Evolutionary conservation across 2,113 vertebrate species (phyloP).

Genomic region (Ceuthmochares aereus): DNA sequence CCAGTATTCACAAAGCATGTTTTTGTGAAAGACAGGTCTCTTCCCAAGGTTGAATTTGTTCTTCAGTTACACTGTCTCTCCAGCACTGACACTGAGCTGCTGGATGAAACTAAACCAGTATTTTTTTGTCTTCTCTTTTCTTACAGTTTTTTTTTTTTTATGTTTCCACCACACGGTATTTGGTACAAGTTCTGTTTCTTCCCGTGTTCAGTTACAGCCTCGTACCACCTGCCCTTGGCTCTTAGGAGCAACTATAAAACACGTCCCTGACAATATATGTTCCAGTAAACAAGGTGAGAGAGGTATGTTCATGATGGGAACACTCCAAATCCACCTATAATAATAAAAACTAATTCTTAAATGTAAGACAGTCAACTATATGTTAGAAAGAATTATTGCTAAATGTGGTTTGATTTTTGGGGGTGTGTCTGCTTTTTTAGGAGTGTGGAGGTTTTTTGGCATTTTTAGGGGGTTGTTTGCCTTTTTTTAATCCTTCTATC

Average conservation of each 20-base stretch:
- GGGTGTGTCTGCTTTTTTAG: neutral
- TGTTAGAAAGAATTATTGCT: neutral
- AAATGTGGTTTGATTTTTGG: neutral
- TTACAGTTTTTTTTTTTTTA: neutral
- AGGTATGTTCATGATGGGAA: neutral
- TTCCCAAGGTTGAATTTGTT: neutral
- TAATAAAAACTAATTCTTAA: neutral
- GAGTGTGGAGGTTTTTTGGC: fast-evolving
- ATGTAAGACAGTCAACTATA: neutral
- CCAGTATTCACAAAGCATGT: neutral
- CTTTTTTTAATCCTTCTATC: neutral
- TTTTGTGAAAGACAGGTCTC: neutral
- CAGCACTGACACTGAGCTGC: neutral
- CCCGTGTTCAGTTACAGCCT: neutral
- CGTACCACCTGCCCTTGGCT: neutral
- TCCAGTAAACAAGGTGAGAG: neutral
- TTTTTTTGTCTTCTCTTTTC: neutral
- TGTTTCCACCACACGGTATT: neutral
- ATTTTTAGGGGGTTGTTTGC: neutral
- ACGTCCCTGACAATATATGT: fast-evolving
- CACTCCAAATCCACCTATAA: neutral
- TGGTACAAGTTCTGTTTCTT: neutral
- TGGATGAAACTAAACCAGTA: neutral
- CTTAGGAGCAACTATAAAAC: neutral
- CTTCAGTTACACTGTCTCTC: neutral